A percentile compares a stretch with the other conserved stretches of the same genome.
phyloP scores from a whole-genome alignment of 1,140 invertebrate species.

The Heliconius nattereri region DNA sequence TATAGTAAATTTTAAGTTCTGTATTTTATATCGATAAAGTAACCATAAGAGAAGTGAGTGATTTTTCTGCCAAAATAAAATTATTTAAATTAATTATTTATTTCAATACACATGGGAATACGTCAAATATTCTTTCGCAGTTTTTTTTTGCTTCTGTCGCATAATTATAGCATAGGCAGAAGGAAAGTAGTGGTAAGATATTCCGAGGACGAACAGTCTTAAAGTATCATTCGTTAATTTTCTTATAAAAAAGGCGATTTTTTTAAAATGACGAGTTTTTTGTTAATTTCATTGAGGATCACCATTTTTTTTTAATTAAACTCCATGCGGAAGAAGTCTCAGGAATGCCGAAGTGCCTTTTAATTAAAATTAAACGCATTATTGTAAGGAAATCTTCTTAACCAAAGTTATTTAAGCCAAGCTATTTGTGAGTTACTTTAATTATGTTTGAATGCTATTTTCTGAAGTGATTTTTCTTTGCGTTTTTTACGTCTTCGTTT shows the following conservation, averaged over 20 bases:
- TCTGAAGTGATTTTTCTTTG: not conserved
- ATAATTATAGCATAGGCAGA: too few relatives aligned
- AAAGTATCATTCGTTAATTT: too few relatives aligned
- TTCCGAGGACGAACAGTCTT: too few relatives aligned
- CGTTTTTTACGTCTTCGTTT: too few relatives aligned
- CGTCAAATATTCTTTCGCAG: not conserved
- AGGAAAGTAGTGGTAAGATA: too few relatives aligned
- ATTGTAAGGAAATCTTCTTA: constrained; percentile 18
- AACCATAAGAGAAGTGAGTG: too few relatives aligned
- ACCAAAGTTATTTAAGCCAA: constrained; percentile 6
- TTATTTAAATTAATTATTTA: too few relatives aligned
- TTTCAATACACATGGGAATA: too few relatives aligned
- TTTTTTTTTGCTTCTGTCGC: not conserved
- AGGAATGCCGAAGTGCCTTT: constrained; percentile 1
- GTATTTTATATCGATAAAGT: too few relatives aligned
- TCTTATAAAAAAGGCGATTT: not conserved
- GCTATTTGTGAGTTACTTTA: not conserved
- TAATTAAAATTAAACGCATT: constrained; percentile 23
- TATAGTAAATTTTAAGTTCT: too few relatives aligned
- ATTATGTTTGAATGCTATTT: not conserved
- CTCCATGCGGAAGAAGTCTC: not conserved
- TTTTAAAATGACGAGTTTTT: not conserved
- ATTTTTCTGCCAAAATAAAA: too few relatives aligned
- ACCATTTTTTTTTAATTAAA: constrained; percentile 19
- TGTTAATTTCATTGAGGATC: not conserved